These are phyloP conservation scores for Halichoeres trimaculatus DNA, from an alignment of 2,113 vertebrate genomes.

Conservation along the genomic window DNA sequence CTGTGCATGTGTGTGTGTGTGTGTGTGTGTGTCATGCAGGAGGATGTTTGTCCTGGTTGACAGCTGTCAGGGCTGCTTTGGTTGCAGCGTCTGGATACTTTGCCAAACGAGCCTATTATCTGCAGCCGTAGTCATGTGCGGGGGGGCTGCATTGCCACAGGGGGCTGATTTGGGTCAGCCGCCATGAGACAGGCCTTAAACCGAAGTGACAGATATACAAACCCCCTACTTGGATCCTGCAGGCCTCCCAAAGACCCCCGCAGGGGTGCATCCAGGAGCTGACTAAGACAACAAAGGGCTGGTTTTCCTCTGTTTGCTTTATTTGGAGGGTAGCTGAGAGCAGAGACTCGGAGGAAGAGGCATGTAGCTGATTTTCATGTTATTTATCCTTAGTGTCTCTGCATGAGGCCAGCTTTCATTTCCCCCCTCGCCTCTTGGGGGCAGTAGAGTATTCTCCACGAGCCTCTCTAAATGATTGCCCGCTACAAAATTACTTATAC, in stretches of 20 bases:
- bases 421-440: conserved; percentile 28
- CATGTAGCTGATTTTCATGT: conserved; percentile 20
- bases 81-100: conserved; percentile 69
- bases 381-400: conserved; percentile 24
- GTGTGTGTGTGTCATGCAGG: conserved; percentile 27
- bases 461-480: not conserved
- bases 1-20: conserved; percentile 2
- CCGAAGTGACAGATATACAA: conserved; percentile 73
- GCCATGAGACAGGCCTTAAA: conserved; percentile 67
- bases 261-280: conserved; percentile 42
- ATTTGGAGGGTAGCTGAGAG: conserved; percentile 18
- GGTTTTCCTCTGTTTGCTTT: conserved; percentile 21
- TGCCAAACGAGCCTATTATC: conserved; percentile 78
- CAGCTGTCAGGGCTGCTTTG: conserved; percentile 82
- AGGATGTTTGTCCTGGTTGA: conserved; percentile 71
- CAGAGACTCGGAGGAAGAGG: conserved; percentile 2
- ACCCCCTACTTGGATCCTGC: conserved; percentile 60
- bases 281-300: conserved; percentile 58
- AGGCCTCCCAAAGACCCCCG: conserved; percentile 39
- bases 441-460: conserved; percentile 30
- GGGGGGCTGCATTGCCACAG: conserved; percentile 40
- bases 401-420: conserved; percentile 11
- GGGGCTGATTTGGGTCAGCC: conserved; percentile 76
- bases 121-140: conserved; percentile 27
- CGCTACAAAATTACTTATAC: conserved; percentile 14